Percentiles rank a stretch among this genome's conserved stretches.
Conservation (phyloP, 2,113 vertebrate species). For the Coracopsis vasa region DNA sequence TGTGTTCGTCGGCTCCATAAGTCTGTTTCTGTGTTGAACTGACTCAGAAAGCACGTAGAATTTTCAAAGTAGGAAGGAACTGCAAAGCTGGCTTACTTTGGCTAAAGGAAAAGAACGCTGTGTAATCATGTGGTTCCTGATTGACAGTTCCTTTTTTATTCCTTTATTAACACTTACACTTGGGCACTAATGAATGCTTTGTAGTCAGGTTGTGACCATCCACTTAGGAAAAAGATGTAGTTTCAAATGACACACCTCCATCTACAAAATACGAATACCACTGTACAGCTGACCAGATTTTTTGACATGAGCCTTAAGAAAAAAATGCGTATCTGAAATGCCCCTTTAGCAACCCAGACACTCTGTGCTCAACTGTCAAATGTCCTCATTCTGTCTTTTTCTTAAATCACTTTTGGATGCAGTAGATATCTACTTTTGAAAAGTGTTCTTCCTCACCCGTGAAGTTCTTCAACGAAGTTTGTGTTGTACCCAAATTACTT, state of each 20-base stretch:
- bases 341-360: neutral
- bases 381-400: neutral
- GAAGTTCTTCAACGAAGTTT: neutral
- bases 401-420: neutral
- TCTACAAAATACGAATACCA: neutral
- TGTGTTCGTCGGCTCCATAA: neutral
- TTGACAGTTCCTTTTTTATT: neutral
- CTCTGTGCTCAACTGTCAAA: neutral
- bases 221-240: neutral
- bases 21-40: neutral
- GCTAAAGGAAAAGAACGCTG: neutral
- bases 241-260: neutral
- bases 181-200: neutral
- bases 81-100: slow-evolving; percentile 4
- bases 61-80: neutral
- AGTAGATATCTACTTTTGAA: neutral
- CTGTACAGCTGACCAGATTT: neutral
- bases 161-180: neutral
- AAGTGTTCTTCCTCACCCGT: neutral
- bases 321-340: neutral
- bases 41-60: slow-evolving; percentile 16
- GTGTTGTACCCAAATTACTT: neutral
- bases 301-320: neutral
- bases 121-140: neutral
- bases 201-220: neutral